Base-by-base conservation (phyloP, 2,888 invertebrate genomes). In the Allophyes oxyacanthae region DNA sequence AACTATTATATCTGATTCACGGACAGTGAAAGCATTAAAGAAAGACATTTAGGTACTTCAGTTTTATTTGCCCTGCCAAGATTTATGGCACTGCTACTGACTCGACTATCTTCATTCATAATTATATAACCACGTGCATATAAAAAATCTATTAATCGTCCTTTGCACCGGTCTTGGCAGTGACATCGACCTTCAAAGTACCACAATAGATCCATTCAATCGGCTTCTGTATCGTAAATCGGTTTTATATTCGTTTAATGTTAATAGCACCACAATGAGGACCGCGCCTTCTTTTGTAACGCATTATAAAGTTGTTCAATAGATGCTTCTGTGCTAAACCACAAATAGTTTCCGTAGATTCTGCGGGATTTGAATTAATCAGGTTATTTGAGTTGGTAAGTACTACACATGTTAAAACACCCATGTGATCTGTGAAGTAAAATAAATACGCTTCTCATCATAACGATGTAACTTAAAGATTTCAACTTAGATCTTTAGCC, bases 221-320 rank as follows among this genome's bases (percentile, higher is more conserved):
- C 76, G 73, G 60, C 37, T 59, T 33, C 58, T 74, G 78, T 79
- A 81, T 83, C 81, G 86, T 88, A 83, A 88, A 89, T 83, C 78
- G 84, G 76, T 87, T 92, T 89, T 87, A 92, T 87, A 84, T 86
- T 66, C 82, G 81, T 87, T 86, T 86, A 83, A 92, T 90, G 85
- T 81, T 84, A 85, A 89, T 87, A 37, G 9, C 84, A 72, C 63
- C 61, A 87, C 89, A 89, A 90, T 88, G 73, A 78, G 64, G 50
- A 59, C 68, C 89, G 80, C 90, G 76, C 91, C 91, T 84, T 75
- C 81, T 77, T 83, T 84, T 80, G 20, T 72, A 86, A 77, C 63
- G 71, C 65, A 77, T 79, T 81, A 79, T 85, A 76, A 84, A 78
- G 78, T 68, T 75, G 64, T 69, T 85, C 67, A 85, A 86, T 88